Conservation (phyloP, 2,888 invertebrate genomes). For the Erebia epiphron region DNA sequence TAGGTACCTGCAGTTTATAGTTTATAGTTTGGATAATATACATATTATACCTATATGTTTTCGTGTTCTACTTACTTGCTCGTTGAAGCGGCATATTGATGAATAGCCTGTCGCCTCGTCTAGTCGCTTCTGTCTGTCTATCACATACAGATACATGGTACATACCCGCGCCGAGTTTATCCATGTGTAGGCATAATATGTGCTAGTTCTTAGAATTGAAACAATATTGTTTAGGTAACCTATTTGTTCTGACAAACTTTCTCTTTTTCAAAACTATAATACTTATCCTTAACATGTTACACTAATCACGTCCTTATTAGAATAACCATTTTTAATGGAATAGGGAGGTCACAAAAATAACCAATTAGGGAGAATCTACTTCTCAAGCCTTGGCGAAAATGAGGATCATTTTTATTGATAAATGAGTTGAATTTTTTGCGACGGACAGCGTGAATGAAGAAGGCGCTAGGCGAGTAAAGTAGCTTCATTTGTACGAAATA, state of each 20-base stretch:
- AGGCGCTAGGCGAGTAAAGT: neutral
- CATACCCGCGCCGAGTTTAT: neutral
- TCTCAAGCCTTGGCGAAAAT: neutral
- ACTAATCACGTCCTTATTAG: too few species aligned
- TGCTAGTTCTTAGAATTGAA: constrained; percentile 46
- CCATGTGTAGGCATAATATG: neutral
- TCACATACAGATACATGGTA: constrained; percentile 41
- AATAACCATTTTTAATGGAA: too few species aligned
- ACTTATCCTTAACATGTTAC: too few species aligned
- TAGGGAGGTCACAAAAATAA: too few species aligned
- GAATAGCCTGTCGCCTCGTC: constrained; percentile 63
- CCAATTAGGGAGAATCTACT: too few species aligned
- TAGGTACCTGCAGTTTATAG: too few species aligned
- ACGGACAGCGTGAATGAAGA: neutral
- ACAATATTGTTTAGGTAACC: neutral
- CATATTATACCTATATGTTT: constrained; percentile 42
- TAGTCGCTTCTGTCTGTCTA: constrained; percentile 64
- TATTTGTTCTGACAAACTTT: constrained; percentile 1
- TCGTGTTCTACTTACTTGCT: constrained; percentile 46
- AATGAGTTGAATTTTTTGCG: neutral
- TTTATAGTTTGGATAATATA: too few species aligned
- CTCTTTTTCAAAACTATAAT: neutral
- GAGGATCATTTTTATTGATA: neutral
- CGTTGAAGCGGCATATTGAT: constrained; percentile 62
- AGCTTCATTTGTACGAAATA: too few species aligned